Base-by-base conservation (phyloP, 2,888 invertebrate species). In the Cacoxenus indagator region DNA sequence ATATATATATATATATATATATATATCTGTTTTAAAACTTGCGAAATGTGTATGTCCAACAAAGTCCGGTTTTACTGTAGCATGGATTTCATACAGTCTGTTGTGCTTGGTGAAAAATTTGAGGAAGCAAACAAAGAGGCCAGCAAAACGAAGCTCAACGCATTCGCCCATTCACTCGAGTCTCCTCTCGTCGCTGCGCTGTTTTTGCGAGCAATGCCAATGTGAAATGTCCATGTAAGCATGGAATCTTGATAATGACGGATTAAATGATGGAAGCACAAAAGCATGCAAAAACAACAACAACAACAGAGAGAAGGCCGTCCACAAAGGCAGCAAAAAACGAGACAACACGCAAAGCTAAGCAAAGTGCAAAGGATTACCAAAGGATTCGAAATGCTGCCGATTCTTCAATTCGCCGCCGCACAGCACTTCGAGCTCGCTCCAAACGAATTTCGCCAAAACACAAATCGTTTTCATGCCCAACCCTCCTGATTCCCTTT, bases 81-180 rank as follows among this genome's bases (percentile, higher is more conserved):
- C n/a, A n/a, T n/a, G n/a, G n/a, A n/a, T n/a, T n/a, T n/a, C n/a
- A n/a, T n/a, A n/a, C n/a, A n/a, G n/a, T n/a, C n/a, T n/a, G n/a
- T n/a, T n/a, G n/a, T 43, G 43, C 1, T 43, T 43, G 9, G 43
- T n/a, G 11, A n/a, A n/a, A 19, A 29, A 19, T 64, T 67, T 70
- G 69, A 54, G 65, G n/a, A 61, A 31, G 6, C 19, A 27, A 72
- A 73, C 46, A 65, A 67, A 64, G n/a, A n/a, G n/a, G n/a, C n/a
- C n/a, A n/a, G 43, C 24, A 57, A 70, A 78, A 75, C 73, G 70
- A 74, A 72, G 67, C 71, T 74, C 78, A 79, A 82, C 78, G 78
- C 79, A 82, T 83, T 80, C 81, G n/a, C 8, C 8, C 9, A 17
- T 19, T 19, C 2, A 19, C 17, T 48, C 17, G 22, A 8, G 17